phyloP scores from a whole-genome alignment of 2,113 vertebrate genomes.

The Girardinichthys multiradiatus region DNA sequence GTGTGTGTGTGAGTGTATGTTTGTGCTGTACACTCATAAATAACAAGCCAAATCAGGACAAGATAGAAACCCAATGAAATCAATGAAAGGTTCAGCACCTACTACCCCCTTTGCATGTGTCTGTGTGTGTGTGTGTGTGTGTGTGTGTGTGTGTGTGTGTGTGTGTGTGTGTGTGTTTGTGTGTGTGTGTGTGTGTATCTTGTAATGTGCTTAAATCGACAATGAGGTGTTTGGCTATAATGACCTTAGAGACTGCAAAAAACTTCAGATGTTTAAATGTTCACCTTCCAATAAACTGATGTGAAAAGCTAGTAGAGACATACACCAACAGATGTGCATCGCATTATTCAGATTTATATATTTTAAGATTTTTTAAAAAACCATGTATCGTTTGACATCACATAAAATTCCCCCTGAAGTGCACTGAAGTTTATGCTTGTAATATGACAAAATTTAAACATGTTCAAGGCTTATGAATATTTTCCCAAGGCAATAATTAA shows the following conservation, averaged over 20 bases:
- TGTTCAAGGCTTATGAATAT: not conserved
- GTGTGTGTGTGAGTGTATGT: slow-evolving; percentile 1
- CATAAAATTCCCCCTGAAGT: too few relatives aligned
- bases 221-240: too few relatives aligned
- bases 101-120: slow-evolving; percentile 17
- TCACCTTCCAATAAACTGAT: not conserved
- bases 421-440: too few relatives aligned
- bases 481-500: not conserved
- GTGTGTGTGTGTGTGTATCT: too few relatives aligned
- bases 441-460: not conserved
- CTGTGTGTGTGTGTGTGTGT: too few relatives aligned
- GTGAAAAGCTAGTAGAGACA: not conserved
- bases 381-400: too few relatives aligned
- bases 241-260: too few relatives aligned
- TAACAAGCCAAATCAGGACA: slow-evolving; percentile 41
- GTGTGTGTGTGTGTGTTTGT: slow-evolving; percentile 3
- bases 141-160: too few relatives aligned
- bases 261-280: not conserved
- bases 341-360: too few relatives aligned
- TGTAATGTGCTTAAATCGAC: not conserved
- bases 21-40: slow-evolving; percentile 51
- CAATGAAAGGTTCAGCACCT: slow-evolving; percentile 51
- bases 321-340: not conserved
- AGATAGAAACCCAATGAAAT: slow-evolving; percentile 58
- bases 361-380: not conserved